These are phyloP conservation scores for Hippocampus abdominalis DNA, from an alignment of 2,113 vertebrate genomes.

Conservation along the genomic window DNA sequence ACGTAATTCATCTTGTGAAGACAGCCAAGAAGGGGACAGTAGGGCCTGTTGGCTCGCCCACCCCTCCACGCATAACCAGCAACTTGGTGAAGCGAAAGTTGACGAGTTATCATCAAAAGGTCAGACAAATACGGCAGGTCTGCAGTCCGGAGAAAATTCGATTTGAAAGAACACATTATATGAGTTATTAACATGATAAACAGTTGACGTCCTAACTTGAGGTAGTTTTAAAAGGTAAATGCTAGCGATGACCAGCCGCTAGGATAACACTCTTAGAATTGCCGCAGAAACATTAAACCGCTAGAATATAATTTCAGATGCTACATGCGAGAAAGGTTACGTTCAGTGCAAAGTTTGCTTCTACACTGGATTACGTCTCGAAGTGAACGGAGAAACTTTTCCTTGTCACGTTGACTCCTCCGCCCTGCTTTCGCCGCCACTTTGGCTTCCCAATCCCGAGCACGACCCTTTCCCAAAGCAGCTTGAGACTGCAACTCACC, in stretches of 20 bases:
- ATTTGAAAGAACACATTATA: too few relatives aligned
- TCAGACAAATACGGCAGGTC: conserved; percentile 25
- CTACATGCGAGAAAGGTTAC: not conserved
- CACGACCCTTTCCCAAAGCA: not conserved
- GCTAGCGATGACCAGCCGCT: conserved; percentile 41
- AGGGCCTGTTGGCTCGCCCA: conserved; percentile 4
- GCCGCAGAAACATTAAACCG: not conserved
- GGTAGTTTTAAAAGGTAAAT: conserved; percentile 3
- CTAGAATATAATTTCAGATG: not conserved
- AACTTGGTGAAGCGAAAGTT: conserved; percentile 45
- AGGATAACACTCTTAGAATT: conserved; percentile 7
- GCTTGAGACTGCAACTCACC: conserved; percentile 53
- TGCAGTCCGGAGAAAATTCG: not conserved
- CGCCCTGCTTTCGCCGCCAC: conserved; percentile 30
- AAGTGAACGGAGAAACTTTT: conserved; percentile 6
- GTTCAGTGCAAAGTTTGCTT: not conserved
- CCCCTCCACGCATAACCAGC: not conserved
- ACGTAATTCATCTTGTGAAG: not conserved
- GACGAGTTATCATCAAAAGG: conserved; percentile 34
- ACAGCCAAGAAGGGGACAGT: not conserved
- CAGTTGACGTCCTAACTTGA: not conserved
- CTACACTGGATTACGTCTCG: not conserved
- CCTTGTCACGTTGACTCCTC: conserved; percentile 34
- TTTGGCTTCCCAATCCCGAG: not conserved
- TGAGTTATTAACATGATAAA: not conserved